Percentiles rank a stretch among this genome's conserved stretches.
Evolutionary conservation across 2,888 invertebrate species (phyloP).

Genomic region (Eupeodes latifasciatus): DNA sequence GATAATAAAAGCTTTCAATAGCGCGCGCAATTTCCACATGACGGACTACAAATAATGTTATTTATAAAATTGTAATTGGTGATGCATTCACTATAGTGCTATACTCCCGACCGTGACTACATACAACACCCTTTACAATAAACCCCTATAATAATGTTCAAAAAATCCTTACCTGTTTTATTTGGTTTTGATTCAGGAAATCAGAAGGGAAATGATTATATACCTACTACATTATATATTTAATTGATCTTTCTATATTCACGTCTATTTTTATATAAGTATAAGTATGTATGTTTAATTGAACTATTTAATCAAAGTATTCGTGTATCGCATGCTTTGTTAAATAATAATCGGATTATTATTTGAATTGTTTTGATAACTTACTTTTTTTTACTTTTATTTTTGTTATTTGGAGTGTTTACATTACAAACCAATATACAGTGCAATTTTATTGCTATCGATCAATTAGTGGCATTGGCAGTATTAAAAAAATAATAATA

Average conservation of each 20-base stretch:
- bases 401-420: too few species aligned
- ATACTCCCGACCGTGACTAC: too few species aligned
- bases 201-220: not conserved
- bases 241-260: not conserved
- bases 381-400: too few species aligned
- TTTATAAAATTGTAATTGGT: slow-evolving; percentile 3
- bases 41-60: slow-evolving; percentile 13
- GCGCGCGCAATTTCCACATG: not conserved
- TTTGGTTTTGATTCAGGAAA: not conserved
- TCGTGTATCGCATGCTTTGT: not conserved
- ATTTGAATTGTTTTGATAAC: not conserved
- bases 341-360: not conserved
- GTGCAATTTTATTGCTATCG: too few species aligned
- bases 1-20: slow-evolving; percentile 3
- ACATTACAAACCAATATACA: too few species aligned
- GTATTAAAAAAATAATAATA: not conserved
- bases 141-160: too few species aligned
- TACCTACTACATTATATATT: not conserved
- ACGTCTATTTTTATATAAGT: not conserved
- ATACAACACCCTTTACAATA: too few species aligned
- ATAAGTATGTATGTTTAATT: too few species aligned
- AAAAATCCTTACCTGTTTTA: not conserved
- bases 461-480: too few species aligned
- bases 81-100: not conserved
- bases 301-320: too few species aligned